Evolutionary conservation across 2,888 invertebrate species (phyloP), one percentile per base, ranked within the genome.

Genomic region (Sthenelais limicola): DNA sequence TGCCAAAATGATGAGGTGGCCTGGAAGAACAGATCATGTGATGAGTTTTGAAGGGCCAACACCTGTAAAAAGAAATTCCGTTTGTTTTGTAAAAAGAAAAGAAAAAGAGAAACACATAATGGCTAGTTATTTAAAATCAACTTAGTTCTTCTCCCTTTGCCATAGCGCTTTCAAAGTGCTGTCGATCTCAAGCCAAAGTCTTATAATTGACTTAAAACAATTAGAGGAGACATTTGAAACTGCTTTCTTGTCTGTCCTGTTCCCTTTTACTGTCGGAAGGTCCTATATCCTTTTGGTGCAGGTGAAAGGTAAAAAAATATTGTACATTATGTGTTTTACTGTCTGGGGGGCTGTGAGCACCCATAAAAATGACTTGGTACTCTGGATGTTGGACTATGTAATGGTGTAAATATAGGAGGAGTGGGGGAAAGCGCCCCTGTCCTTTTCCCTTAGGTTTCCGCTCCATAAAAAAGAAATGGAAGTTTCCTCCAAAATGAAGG

Each of bases 181-280:
- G 38, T 43, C 35, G 62, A 62, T 62, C 62, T 62, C 62, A 62
- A 62, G 62, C 62, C 62, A 62, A 62, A 62, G 56, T 62, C 62
- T 33, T n/a, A 26, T n/a, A n/a, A n/a, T n/a, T 56, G 33, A 56
- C 32, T 5, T 21, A 48, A 48, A 48, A 32, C 30, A 56, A 32
- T n/a, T 1, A 32, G n/a, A n/a, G n/a, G n/a, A n/a, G n/a, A n/a
- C n/a, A n/a, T n/a, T n/a, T n/a, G n/a, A n/a, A n/a, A n/a, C n/a
- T n/a, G n/a, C n/a, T n/a, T n/a, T n/a, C n/a, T n/a, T n/a, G n/a
- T n/a, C n/a, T 3, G n/a, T 52, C 30, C 12, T 52, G n/a, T 52
- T 52, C 15, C 52, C 24, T 3, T 28, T 52, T 12, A 12, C 43
- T 43, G 30, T 52, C 24, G 52, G 52, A 52, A 52, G 52, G 52